Percentiles rank a stretch among this genome's conserved stretches.
These are phyloP conservation scores for Indri indri DNA, from an alignment of 2,113 vertebrate genomes.

Conservation along the genomic window DNA sequence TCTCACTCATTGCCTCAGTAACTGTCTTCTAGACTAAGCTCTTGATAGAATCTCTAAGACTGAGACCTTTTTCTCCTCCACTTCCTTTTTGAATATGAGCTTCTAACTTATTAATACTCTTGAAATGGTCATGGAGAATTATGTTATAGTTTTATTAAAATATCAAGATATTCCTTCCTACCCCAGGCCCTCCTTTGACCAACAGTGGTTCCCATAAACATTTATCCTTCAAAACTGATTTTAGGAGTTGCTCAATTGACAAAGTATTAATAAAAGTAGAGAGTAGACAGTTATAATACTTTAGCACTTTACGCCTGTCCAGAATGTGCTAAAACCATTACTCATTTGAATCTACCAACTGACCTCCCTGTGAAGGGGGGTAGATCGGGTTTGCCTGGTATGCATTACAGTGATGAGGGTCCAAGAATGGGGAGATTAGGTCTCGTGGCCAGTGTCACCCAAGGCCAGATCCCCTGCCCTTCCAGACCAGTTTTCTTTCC, in stretches of 20 bases:
- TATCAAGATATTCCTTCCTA: not conserved
- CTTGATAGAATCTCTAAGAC: not conserved
- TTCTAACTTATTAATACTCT: not conserved
- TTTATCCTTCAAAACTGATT: not conserved
- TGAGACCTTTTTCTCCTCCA: not conserved
- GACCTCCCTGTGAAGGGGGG: not conserved
- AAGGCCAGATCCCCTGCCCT: not conserved
- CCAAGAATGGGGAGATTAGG: not conserved
- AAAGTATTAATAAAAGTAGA: not conserved
- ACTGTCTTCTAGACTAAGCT: not conserved
- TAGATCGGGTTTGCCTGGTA: not conserved
- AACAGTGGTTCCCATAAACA: not conserved
- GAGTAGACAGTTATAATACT: not conserved
- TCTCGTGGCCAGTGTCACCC: not conserved
- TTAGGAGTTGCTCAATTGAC: not conserved
- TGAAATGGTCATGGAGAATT: not conserved
- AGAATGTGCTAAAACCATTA: not conserved
- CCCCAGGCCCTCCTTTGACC: not conserved
- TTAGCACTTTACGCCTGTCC: not conserved
- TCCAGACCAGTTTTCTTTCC: not conserved
- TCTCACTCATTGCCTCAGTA: not conserved
- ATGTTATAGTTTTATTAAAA: not conserved
- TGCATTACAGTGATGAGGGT: not conserved
- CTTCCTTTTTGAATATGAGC: not conserved
- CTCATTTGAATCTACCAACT: not conserved